These are phyloP conservation scores for Diploscapter pachys DNA, from an alignment of 1,140 invertebrate genomes.

Conservation along the genomic window DNA sequence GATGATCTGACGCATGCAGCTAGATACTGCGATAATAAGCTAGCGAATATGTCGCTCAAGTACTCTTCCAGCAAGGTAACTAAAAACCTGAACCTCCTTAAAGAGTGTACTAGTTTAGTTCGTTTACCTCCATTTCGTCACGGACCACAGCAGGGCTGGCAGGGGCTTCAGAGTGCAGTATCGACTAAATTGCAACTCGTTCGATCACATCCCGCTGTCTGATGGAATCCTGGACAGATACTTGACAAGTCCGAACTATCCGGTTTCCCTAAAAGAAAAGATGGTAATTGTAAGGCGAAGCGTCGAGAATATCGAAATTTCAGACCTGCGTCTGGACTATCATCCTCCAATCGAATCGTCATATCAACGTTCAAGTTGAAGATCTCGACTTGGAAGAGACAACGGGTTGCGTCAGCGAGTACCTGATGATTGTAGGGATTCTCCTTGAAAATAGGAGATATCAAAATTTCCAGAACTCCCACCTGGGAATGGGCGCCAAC, in stretches of 20 bases:
- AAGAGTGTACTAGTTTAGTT: conserved; percentile 4
- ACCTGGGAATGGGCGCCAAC: no score
- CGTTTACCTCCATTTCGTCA: conserved; percentile 47
- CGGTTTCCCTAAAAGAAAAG: conserved; percentile 8
- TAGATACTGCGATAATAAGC: conserved; percentile 39
- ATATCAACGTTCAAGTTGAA: conserved; percentile 36
- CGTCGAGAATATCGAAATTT: conserved; percentile 12
- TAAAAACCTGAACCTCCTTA: no score
- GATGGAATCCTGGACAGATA: conserved; percentile 36
- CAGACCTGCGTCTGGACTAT: conserved; percentile 44
- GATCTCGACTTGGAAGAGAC: conserved; percentile 43
- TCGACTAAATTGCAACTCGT: conserved; percentile 44
- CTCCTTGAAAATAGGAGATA: no score
- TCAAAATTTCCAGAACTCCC: no score
- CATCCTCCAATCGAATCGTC: conserved; percentile 48
- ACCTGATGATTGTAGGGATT: conserved; percentile 17
- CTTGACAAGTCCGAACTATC: conserved; percentile 45
- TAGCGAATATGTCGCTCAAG: conserved; percentile 15
- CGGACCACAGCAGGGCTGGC: conserved; percentile 42
- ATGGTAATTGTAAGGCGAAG: conserved; percentile 8
- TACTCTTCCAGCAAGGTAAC: conserved; percentile 38
- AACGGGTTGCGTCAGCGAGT: no score
- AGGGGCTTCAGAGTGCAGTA: conserved; percentile 47
- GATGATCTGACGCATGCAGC: conserved; percentile 9
- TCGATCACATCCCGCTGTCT: conserved; percentile 43